phyloP scores from a whole-genome alignment of 2,113 vertebrate genomes.

The Stegastes partitus region DNA sequence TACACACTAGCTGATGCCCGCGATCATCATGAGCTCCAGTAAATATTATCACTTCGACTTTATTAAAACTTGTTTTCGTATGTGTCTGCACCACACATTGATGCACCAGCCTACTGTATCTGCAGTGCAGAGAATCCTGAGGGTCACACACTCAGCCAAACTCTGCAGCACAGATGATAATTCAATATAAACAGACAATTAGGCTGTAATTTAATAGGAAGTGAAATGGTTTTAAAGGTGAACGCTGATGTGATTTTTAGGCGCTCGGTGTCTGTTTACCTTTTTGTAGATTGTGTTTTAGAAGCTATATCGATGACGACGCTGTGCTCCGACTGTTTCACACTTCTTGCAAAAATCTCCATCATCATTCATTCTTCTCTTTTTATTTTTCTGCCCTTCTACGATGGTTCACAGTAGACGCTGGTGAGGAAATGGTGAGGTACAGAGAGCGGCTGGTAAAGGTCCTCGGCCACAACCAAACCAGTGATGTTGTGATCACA shows the following conservation, averaged over 20 bases:
- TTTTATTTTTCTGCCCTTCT: not conserved
- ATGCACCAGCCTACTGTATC: no score
- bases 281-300: constrained; percentile 1
- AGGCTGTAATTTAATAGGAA: not conserved
- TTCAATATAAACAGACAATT: no score
- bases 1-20: no score
- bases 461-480: not conserved
- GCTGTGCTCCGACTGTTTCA: not conserved
- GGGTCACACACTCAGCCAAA: no score
- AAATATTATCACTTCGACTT: no score
- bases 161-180: no score
- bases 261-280: not conserved
- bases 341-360: not conserved
- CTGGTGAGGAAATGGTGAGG: not conserved
- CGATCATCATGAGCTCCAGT: no score
- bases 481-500: no score
- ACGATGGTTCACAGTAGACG: not conserved
- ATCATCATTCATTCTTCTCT: not conserved
- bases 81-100: no score
- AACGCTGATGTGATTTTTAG: not conserved
- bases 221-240: not conserved
- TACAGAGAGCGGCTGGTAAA: no score
- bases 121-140: no score
- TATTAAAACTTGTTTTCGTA: no score
- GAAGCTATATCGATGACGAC: constrained; percentile 16